Conservation (phyloP, 92 coral and sea anemone species). For the Montipora capitata region DNA sequence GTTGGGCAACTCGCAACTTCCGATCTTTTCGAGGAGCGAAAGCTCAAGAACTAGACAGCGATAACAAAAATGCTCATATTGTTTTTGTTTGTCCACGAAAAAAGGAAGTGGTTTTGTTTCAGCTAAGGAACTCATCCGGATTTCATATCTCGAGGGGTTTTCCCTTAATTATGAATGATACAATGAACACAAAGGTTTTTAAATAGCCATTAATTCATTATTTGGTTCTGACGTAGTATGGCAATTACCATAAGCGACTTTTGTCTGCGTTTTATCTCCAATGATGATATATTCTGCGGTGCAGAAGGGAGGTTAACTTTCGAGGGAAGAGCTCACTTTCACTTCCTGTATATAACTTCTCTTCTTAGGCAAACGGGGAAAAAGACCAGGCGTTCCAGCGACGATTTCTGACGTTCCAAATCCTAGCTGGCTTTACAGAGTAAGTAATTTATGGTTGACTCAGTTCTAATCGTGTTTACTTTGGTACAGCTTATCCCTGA, state of each 20-base stretch:
- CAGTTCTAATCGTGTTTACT: neutral
- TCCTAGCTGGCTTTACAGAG: neutral
- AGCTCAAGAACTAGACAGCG: neutral
- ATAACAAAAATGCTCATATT: neutral
- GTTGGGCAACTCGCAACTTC: no score
- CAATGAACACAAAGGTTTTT: neutral
- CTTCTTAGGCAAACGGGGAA: neutral
- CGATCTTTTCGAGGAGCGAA: neutral
- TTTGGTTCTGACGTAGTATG: neutral
- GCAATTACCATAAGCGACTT: no score
- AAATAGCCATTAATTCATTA: neutral
- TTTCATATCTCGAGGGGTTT: conserved; percentile 8
- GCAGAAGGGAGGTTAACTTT: neutral
- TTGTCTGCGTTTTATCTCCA: no score
- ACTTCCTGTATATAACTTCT: neutral
- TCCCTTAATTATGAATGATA: neutral
- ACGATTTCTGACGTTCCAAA: neutral
- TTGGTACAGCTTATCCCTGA: neutral
- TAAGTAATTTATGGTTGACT: conserved; percentile 23
- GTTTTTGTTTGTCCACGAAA: neutral
- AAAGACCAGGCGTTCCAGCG: conserved; percentile 5
- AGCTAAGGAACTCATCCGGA: no score
- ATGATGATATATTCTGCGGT: no score
- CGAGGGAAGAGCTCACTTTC: neutral
- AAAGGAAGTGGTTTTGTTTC: neutral